These are phyloP conservation scores for Poeciliopsis turneri DNA, from an alignment of 2,797 vertebrate genomes.

Conservation along the genomic window DNA sequence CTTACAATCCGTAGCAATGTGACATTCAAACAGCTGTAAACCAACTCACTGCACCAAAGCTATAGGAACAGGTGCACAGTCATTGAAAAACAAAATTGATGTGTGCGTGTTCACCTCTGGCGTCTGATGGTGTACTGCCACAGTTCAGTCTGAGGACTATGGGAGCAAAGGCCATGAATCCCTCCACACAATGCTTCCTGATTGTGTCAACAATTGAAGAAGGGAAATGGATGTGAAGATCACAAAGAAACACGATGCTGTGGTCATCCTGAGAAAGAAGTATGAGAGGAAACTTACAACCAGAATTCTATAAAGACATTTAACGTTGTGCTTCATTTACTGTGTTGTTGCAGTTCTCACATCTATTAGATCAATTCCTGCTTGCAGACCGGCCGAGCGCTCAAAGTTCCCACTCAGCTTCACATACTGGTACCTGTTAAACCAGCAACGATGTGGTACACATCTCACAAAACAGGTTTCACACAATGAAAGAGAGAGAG, in stretches of 20 bases:
- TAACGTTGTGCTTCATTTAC: not conserved
- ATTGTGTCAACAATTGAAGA: constrained; percentile 86
- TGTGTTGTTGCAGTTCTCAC: constrained; percentile 71
- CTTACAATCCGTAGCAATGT: not conserved
- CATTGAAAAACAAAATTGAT: not conserved
- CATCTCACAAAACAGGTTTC: not conserved
- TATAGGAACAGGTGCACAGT: not conserved
- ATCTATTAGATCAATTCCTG: constrained; percentile 86
- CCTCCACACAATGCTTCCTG: constrained; percentile 93
- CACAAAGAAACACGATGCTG: constrained; percentile 96
- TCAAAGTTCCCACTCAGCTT: constrained; percentile 91
- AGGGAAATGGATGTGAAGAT: constrained; percentile 95
- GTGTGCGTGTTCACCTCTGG: constrained; percentile 80
- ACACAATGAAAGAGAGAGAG: not conserved
- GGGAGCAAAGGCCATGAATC: constrained; percentile 92
- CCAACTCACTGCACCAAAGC: not conserved
- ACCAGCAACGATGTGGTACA: not conserved
- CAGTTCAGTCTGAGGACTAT: constrained; percentile 92
- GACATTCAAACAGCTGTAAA: not conserved
- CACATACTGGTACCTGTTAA: constrained; percentile 85
- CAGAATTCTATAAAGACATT: not conserved
- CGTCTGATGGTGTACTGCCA: constrained; percentile 85
- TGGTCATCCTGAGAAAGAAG: constrained; percentile 84
- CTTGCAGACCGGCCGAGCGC: constrained; percentile 93
- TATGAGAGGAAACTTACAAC: not conserved